Evolutionary conservation across 2,797 vertebrate species (phyloP).

Genomic region (Cynopterus sphinx): DNA sequence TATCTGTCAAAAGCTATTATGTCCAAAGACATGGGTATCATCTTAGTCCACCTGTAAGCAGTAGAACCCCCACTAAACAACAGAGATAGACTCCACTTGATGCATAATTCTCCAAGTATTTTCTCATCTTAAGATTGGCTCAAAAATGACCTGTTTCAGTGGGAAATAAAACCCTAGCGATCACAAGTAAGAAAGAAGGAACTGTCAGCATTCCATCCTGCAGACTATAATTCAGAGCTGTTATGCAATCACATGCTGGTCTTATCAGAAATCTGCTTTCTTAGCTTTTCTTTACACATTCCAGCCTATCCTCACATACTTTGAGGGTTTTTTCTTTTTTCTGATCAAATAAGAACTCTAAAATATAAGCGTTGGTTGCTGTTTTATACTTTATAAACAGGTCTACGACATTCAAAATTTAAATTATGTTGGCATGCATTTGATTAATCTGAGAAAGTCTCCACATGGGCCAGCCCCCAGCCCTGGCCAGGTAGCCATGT

Average conservation of each 20-base stretch:
- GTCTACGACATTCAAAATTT: not conserved
- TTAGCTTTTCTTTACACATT: constrained; percentile 62
- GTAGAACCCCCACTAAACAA: not conserved
- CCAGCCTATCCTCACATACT: constrained; percentile 56
- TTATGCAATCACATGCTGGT: not conserved
- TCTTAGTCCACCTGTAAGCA: not conserved
- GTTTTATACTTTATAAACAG: constrained; percentile 47
- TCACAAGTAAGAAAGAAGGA: constrained; percentile 49
- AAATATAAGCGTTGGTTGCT: constrained; percentile 38
- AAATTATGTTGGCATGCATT: not conserved
- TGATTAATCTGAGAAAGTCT: not conserved
- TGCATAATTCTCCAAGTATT: constrained; percentile 45
- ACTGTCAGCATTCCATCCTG: constrained; percentile 33
- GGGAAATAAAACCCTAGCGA: constrained; percentile 35
- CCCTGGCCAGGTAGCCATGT: not conserved
- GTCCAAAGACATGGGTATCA: not conserved
- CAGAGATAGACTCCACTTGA: not conserved
- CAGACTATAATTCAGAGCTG: constrained; percentile 15
- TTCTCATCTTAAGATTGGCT: constrained; percentile 59
- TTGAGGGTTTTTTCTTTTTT: not conserved
- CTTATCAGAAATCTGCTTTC: constrained; percentile 42
- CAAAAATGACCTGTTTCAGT: constrained; percentile 25
- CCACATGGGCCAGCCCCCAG: not conserved
- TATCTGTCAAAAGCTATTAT: constrained; percentile 9
- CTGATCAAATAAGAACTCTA: constrained; percentile 46